phyloP scores from a whole-genome alignment of 2,888 invertebrate genomes.

The Plebejus melissa region DNA sequence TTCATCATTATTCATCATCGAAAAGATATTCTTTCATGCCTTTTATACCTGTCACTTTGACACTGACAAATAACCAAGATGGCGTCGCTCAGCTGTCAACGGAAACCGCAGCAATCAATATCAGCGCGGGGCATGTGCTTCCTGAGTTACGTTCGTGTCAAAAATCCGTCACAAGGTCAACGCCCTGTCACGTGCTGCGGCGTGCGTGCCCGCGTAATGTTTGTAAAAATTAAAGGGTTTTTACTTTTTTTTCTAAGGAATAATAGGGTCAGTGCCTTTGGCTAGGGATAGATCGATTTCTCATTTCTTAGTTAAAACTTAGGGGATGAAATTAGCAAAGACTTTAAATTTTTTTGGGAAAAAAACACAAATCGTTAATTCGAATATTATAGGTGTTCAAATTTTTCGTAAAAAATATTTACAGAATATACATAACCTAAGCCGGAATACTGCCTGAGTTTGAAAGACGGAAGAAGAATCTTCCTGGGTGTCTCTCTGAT shows the following conservation, averaged over 20 bases:
- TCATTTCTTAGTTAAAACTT: too few relatives aligned
- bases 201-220: background rate
- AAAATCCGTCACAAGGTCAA: slow-evolving; percentile 20
- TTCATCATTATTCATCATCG: background rate
- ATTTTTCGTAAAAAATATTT: too few relatives aligned
- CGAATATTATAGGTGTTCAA: background rate
- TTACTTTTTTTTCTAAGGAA: background rate
- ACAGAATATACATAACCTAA: too few relatives aligned
- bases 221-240: slow-evolving; percentile 15
- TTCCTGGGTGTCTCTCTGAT: too few relatives aligned
- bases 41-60: background rate
- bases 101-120: slow-evolving; percentile 8
- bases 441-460: too few relatives aligned
- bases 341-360: too few relatives aligned
- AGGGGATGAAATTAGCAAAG: too few relatives aligned
- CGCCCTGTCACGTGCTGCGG: slow-evolving; percentile 19
- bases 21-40: background rate
- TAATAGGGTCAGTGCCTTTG: slow-evolving; percentile 5
- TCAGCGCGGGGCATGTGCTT: slow-evolving; percentile 18
- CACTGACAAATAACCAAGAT: slow-evolving; percentile 1
- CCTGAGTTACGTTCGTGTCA: slow-evolving; percentile 23
- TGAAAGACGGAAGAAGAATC: too few relatives aligned
- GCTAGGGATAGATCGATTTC: slow-evolving; percentile 1
- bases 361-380: background rate
- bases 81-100: slow-evolving; percentile 2